These are phyloP conservation scores for Hypomecis atomaria DNA, from an alignment of 2,888 invertebrate species.

Conservation along the genomic window DNA sequence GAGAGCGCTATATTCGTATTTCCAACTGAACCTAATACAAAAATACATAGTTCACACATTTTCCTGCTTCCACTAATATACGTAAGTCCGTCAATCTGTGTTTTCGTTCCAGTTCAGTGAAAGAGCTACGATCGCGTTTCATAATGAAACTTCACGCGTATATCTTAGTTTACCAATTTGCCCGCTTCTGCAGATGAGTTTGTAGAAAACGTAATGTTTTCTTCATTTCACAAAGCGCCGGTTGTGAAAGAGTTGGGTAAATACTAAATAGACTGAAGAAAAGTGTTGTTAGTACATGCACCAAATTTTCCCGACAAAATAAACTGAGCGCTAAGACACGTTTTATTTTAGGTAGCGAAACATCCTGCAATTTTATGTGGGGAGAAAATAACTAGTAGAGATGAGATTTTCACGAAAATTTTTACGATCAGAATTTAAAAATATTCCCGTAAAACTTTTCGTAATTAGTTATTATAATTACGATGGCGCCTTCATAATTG, in stretches of 20 bases:
- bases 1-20: background rate
- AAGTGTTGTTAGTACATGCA: constrained; percentile 10
- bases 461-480: too few relatives aligned
- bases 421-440: too few relatives aligned
- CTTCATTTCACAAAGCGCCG: constrained; percentile 19
- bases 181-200: background rate
- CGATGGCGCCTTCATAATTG: too few relatives aligned
- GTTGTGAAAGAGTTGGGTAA: constrained; percentile 41
- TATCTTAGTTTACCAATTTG: background rate
- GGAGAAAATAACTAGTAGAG: too few relatives aligned
- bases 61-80: background rate
- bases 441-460: too few relatives aligned
- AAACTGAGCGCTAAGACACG: background rate
- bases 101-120: too few relatives aligned
- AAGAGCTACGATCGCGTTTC: background rate
- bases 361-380: background rate
- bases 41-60: background rate
- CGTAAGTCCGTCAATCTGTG: too few relatives aligned
- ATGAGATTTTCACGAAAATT: too few relatives aligned
- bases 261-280: constrained; percentile 40
- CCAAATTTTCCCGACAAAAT: background rate
- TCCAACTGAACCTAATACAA: background rate
- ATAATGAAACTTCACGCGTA: background rate
- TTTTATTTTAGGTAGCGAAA: background rate
- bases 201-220: background rate